Evolutionary conservation across 1,140 invertebrate genomes (phyloP).

Genomic region (Pantala flavescens): DNA sequence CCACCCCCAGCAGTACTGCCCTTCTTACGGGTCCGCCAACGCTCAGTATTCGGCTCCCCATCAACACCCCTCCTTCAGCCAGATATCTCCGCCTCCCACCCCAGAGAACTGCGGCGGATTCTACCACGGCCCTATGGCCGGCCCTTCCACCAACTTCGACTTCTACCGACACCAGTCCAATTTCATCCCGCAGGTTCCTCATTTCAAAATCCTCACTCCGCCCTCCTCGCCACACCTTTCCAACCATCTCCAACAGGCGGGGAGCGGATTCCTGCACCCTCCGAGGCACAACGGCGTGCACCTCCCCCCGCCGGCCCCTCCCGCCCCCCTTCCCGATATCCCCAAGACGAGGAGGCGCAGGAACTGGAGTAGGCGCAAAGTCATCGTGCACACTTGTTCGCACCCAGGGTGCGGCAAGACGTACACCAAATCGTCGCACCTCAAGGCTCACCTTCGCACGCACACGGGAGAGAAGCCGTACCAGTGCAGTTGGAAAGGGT

Average conservation of each 20-base stretch:
- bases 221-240: conserved; percentile 27
- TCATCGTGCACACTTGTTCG: conserved; percentile 48
- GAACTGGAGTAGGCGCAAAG: conserved; percentile 41
- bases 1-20: conserved; percentile 16
- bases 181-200: conserved; percentile 19
- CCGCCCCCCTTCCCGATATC: conserved; percentile 8
- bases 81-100: conserved; percentile 39
- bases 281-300: not conserved
- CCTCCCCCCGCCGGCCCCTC: not conserved
- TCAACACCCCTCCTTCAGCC: conserved; percentile 22
- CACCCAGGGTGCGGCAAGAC: conserved; percentile 52
- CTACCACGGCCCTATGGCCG: conserved; percentile 33
- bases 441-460: conserved; percentile 56
- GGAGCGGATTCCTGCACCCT: not conserved
- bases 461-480: conserved; percentile 63
- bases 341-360: conserved; percentile 32
- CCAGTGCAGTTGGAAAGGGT: conserved; percentile 55
- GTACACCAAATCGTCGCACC: conserved; percentile 57
- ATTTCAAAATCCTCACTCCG: conserved; percentile 28
- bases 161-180: conserved; percentile 18
- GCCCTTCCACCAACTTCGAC: conserved; percentile 29
- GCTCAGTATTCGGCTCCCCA: not conserved
- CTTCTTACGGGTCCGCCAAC: not conserved
- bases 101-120: conserved; percentile 30
- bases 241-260: conserved; percentile 16